phyloP scores from a whole-genome alignment of 2,113 vertebrate species.

The Scomber colias region DNA sequence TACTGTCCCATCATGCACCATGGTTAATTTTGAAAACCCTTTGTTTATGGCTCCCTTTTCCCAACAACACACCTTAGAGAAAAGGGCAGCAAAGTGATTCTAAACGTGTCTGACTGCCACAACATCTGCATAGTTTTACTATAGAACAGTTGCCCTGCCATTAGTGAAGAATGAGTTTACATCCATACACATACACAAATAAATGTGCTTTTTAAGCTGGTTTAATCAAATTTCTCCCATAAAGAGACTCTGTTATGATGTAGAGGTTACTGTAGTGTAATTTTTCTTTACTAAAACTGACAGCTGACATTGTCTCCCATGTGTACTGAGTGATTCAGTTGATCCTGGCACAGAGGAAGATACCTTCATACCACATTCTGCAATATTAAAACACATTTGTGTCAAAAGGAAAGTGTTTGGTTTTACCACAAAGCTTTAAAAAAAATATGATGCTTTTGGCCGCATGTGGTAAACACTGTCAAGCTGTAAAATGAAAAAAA shows the following conservation, averaged over 20 bases:
- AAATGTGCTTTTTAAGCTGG: not conserved
- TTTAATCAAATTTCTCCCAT: not conserved
- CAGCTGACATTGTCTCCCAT: not conserved
- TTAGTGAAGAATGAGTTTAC: not conserved
- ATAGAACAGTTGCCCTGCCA: not conserved
- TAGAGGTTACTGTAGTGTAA: too few species aligned
- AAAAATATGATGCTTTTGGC: slow-evolving; percentile 14
- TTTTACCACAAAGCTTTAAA: slow-evolving; percentile 30
- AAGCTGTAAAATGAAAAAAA: slow-evolving; percentile 35
- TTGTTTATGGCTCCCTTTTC: slow-evolving; percentile 44
- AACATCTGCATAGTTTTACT: not conserved
- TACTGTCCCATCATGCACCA: slow-evolving; percentile 45
- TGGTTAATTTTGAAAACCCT: slow-evolving; percentile 46
- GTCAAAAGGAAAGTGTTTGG: slow-evolving; percentile 34
- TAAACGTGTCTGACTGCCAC: not conserved
- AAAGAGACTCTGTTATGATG: not conserved
- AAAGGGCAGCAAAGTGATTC: slow-evolving; percentile 6
- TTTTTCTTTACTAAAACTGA: not conserved
- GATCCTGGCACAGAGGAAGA: slow-evolving; percentile 27
- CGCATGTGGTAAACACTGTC: slow-evolving; percentile 51
- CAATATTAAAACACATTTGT: slow-evolving; percentile 38
- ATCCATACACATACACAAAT: not conserved
- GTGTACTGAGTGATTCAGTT: slow-evolving; percentile 34
- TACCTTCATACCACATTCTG: slow-evolving; percentile 9
- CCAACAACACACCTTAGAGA: slow-evolving; percentile 17